These are phyloP conservation scores for Chloroceryle amazona DNA, from an alignment of 2,797 vertebrate species.

Conservation along the genomic window DNA sequence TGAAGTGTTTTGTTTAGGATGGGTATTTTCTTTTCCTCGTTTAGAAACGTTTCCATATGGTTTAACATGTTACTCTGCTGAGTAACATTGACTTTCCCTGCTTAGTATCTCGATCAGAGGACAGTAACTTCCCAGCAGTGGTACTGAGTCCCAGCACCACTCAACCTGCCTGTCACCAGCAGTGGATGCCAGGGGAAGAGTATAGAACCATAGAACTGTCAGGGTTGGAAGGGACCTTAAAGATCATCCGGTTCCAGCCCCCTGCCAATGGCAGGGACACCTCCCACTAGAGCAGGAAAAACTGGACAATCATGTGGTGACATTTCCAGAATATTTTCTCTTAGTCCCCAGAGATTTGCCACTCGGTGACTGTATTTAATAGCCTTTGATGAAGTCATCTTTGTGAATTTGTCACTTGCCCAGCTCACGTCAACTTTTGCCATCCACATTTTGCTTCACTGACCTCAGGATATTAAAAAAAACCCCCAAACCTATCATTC, in stretches of 20 bases:
- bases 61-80: neutral
- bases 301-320: neutral
- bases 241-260: no score
- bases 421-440: neutral
- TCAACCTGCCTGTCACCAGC: neutral
- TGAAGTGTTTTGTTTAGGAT: neutral
- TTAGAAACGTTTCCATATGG: neutral
- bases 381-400: neutral
- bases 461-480: neutral
- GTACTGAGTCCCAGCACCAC: neutral
- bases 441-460: neutral
- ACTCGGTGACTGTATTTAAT: neutral
- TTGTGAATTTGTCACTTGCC: neutral
- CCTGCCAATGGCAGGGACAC: no score
- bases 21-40: neutral
- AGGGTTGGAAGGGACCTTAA: no score
- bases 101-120: neutral
- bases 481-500: rapidly evolving
- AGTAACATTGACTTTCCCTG: neutral
- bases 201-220: no score
- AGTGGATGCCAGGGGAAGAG: neutral
- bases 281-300: neutral
- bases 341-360: neutral
- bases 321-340: neutral
- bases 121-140: neutral